phyloP scores from a whole-genome alignment of 2,113 vertebrate species.

The Aspidoscelis tigris region DNA sequence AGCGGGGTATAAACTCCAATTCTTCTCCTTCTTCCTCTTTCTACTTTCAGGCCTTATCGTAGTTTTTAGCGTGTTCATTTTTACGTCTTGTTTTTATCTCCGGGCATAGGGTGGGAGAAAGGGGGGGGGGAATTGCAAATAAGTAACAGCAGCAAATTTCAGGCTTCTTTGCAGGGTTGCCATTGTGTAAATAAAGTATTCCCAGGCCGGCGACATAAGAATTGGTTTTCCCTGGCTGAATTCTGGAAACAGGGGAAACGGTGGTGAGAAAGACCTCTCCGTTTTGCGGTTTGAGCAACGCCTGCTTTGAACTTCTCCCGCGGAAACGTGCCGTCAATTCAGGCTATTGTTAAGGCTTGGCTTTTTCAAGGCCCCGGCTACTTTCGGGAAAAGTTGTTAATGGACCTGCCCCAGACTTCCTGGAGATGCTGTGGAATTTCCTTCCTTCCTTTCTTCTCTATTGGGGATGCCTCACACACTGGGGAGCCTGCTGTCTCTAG shows the following conservation, averaged over 20 bases:
- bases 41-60: too few species aligned
- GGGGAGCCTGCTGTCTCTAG: not conserved
- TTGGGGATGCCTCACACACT: not conserved
- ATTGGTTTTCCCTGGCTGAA: not conserved
- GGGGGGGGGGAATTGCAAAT: too few species aligned
- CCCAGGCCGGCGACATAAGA: not conserved
- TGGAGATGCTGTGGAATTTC: conserved; percentile 15
- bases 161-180: not conserved
- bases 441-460: conserved; percentile 8
- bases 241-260: not conserved
- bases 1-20: too few species aligned
- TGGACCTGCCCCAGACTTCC: not conserved
- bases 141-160: not conserved
- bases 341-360: not conserved
- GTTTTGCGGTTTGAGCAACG: not conserved
- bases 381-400: not conserved
- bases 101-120: too few species aligned
- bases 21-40: too few species aligned
- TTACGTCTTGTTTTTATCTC: too few species aligned
- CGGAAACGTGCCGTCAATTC: not conserved
- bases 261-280: not conserved
- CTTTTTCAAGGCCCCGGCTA: not conserved
- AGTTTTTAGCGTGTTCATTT: too few species aligned
- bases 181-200: not conserved
- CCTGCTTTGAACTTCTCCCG: not conserved